These are phyloP conservation scores for Scytalopus superciliaris DNA, from an alignment of 2,113 vertebrate genomes.

Conservation along the genomic window DNA sequence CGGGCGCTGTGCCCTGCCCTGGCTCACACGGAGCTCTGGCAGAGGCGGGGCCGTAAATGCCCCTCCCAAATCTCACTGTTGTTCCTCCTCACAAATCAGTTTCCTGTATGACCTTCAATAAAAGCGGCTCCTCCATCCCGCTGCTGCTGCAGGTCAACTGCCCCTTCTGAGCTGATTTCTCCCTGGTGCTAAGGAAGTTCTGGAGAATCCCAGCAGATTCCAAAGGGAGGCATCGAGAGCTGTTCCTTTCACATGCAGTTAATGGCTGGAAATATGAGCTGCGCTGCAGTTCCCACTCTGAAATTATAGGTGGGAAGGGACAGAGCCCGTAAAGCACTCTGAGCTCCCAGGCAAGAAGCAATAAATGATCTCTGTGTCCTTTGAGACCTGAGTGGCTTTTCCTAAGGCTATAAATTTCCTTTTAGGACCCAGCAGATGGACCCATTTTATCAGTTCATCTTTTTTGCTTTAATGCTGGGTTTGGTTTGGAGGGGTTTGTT, in stretches of 20 bases:
- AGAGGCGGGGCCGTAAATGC: neutral
- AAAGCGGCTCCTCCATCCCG: neutral
- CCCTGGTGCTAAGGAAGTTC: neutral
- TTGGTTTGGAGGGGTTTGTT: neutral
- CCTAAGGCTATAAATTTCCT: neutral
- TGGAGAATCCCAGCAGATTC: neutral
- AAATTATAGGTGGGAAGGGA: neutral
- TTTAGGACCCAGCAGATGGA: neutral
- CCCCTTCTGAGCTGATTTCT: neutral
- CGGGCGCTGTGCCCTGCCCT: neutral
- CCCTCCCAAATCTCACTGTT: neutral
- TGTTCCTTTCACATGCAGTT: neutral
- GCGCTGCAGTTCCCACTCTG: neutral
- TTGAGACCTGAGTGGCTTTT: neutral
- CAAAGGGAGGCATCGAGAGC: neutral
- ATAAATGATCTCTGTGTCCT: slow-evolving; percentile 1
- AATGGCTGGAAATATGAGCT: neutral
- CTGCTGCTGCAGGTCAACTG: neutral
- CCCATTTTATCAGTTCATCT: neutral
- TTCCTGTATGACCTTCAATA: neutral
- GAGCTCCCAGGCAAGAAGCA: neutral
- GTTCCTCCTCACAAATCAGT: neutral
- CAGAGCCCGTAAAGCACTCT: neutral
- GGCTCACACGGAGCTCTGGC: neutral
- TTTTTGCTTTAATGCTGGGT: neutral